These are phyloP conservation scores for Ahaetulla prasina DNA, from an alignment of 2,113 vertebrate genomes.

Conservation along the genomic window DNA sequence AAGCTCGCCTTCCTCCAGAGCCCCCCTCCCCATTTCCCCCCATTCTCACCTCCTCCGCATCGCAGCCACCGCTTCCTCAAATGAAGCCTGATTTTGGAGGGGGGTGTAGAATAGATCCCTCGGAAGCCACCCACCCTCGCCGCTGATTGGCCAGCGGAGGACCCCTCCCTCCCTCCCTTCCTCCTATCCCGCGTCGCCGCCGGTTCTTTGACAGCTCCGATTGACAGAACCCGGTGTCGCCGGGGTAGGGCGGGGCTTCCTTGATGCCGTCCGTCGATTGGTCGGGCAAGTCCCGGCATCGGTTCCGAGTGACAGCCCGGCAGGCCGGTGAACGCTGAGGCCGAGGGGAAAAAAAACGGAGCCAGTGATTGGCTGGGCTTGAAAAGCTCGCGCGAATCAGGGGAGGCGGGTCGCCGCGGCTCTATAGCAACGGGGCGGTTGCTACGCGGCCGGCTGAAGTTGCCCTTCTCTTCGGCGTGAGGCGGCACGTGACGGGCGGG, in stretches of 20 bases:
- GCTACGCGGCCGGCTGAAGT: neutral
- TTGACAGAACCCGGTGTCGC: neutral
- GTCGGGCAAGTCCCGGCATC: neutral
- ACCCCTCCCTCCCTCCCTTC: neutral
- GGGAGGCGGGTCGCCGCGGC: neutral
- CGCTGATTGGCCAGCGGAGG: neutral
- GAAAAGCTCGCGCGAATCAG: neutral
- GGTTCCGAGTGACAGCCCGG: neutral
- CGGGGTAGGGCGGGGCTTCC: neutral
- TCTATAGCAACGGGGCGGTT: neutral
- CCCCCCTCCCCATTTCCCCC: neutral
- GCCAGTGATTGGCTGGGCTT: neutral
- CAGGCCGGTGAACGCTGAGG: neutral
- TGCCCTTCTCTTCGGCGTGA: neutral
- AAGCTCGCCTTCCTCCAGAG: neutral
- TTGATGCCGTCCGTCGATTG: neutral
- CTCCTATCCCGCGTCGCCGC: neutral
- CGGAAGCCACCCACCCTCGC: neutral
- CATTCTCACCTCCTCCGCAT: neutral
- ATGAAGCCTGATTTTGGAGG: neutral
- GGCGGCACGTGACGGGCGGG: neutral
- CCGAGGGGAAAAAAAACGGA: fast-evolving
- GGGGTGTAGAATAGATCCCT: no score
- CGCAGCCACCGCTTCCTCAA: neutral
- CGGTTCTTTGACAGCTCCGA: neutral